Conservation (phyloP, 2,113 vertebrate species). For the Eleginops maclovinus region DNA sequence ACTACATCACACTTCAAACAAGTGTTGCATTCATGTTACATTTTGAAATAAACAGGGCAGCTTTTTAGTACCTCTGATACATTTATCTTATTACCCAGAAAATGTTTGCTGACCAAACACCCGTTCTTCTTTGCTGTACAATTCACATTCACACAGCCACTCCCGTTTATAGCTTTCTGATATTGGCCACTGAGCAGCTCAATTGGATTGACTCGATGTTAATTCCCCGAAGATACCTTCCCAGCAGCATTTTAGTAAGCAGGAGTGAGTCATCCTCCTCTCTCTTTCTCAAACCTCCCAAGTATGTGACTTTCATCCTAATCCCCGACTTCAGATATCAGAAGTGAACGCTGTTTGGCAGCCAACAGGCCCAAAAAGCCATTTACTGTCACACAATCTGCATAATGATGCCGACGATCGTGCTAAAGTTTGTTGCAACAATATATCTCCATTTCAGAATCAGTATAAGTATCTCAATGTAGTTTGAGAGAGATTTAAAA, state of each 20-base stretch:
- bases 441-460: constrained; percentile 50
- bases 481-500: neutral
- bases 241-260: constrained; percentile 33
- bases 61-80: constrained; percentile 23
- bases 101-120: neutral
- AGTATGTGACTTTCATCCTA: constrained; percentile 54
- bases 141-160: constrained; percentile 5
- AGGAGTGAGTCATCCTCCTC: constrained; percentile 49
- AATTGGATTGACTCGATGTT: neutral
- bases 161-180: constrained; percentile 8
- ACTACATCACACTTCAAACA: constrained; percentile 14
- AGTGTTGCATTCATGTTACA: constrained; percentile 5
- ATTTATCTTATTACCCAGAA: neutral
- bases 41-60: constrained; percentile 33
- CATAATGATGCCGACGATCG: constrained; percentile 34
- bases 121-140: neutral
- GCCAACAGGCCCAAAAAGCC: constrained; percentile 56
- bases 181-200: neutral
- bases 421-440: constrained; percentile 49
- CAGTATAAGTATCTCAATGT: constrained; percentile 24
- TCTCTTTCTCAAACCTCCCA: constrained; percentile 29
- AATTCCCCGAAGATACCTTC: constrained; percentile 49
- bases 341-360: constrained; percentile 55
- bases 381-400: constrained; percentile 57
- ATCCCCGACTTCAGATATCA: constrained; percentile 44